Base-by-base conservation (phyloP, 1,140 invertebrate genomes). In the Apis mellifera region DNA sequence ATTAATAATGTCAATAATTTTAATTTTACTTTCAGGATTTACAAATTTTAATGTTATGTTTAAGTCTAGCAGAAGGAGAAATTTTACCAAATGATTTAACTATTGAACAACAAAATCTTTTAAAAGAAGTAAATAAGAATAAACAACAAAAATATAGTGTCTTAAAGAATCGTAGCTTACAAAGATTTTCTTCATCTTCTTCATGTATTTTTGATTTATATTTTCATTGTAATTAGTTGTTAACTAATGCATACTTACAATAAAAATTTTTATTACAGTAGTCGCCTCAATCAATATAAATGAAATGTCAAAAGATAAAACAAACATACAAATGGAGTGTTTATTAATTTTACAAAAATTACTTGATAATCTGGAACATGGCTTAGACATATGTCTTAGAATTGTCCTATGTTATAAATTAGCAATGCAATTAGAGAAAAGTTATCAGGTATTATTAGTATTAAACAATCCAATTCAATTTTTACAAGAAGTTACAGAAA, bases 331-430 rank as follows among this genome's bases (percentile, higher is more conserved):
- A 78, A 78, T 85, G 19, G 93, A 93, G 48, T 90, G 90, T 59
- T 85, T 91, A 54, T 80, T 83, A 55, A 78, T 91, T 26, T 81
- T 94, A 57, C 90, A 93, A 65, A 93, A 83, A 80, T 85, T 92
- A 48, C 75, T 90, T 3, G 89, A 91, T 72, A 90, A 54, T 73
- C 81, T 94, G 0, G 32, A 93, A 50, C 92, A 94, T 85, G 95
- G 95, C n/a, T 82, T 90, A 21, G 92, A 94, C 76, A 92, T 95
- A 62, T 95, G 93, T 4, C 92, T 93, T 9, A 94, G 94, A 76
- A 93, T 96, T 84, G 91, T 95, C 4, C 89, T 95, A 64, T 94
- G 94, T 57, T 95, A 95, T 85, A 92, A 95, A 75, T 93, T 96
- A 4, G 94, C 95, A 52, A 89, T 94, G 78, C 94, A 95, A 75